These are phyloP conservation scores for Tetragonula clypearis DNA, from an alignment of 1,140 invertebrate genomes.

Conservation along the genomic window DNA sequence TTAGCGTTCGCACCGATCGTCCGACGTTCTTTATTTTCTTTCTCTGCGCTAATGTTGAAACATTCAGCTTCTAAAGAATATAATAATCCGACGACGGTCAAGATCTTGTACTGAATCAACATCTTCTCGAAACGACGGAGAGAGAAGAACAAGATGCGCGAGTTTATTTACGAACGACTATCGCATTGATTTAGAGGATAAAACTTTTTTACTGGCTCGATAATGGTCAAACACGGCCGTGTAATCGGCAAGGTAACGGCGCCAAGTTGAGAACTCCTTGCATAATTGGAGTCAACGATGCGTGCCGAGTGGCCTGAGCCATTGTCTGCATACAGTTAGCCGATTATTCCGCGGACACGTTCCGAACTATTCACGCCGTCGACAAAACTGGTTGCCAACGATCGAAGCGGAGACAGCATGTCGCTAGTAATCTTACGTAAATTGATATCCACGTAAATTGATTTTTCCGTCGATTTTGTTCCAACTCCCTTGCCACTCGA, in stretches of 20 bases:
- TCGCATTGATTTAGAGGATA: background rate
- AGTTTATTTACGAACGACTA: background rate
- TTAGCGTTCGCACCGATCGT: conserved; percentile 15
- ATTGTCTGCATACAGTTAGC: conserved; percentile 75
- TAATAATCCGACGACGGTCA: background rate
- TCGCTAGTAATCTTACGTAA: conserved; percentile 7
- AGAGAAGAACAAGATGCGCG: background rate
- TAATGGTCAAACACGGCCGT: conserved; percentile 7
- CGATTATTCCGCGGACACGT: conserved; percentile 72
- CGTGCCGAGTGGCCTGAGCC: conserved; percentile 72
- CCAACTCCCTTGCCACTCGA: background rate
- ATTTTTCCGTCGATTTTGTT: background rate
- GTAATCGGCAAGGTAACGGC: conserved; percentile 39
- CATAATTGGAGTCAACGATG: conserved; percentile 76
- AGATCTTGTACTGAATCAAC: background rate
- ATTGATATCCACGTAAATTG: conserved; percentile 5
- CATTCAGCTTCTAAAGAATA: background rate
- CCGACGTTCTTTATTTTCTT: background rate
- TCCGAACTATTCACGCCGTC: conserved; percentile 60
- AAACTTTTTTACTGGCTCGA: background rate
- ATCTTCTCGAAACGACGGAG: too few species aligned
- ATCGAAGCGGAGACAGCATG: conserved; percentile 43
- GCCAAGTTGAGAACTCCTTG: conserved; percentile 72
- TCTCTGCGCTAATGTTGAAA: background rate
- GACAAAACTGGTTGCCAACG: conserved; percentile 59